Evolutionary conservation across 2,888 invertebrate species (phyloP), one percentile per base, ranked within the genome.

Genomic region (Lissocephala sabroskyi): DNA sequence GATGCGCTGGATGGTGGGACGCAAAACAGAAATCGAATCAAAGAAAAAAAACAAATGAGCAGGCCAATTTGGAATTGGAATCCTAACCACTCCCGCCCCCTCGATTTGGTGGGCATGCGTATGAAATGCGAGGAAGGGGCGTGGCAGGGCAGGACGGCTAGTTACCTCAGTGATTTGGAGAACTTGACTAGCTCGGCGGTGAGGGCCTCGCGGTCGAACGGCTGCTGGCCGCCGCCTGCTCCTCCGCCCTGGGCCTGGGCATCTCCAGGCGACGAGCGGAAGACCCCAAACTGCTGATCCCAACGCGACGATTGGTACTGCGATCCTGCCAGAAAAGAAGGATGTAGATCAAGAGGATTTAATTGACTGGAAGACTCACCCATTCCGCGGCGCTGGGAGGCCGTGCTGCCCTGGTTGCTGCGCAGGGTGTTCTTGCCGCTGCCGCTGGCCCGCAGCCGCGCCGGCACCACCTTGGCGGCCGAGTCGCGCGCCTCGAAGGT

Each of bases 401-500:
- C 74, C 3, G 80, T 71, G 45, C 82, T 82, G 19, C 84, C 82
- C 16, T 80, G 81, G 61, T 83, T 84, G 40, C 81, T 84, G 18
- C 80, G 67, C 11, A 79, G 61, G 4, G 75, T 62, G 19, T 67
- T 70, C 49, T 81, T 81, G 47, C 61, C 81, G 53, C 76, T 68
- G 81, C 68, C 87, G 17, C 79, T 79, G 3, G 84, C 79, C 64
- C 88, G 88, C 51, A 89, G 86, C 16, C 91, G 88, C 26, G 94
- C 94, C 1, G 95, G 95, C 11, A 95, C 94, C 44, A 97, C 94
- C 83, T 93, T 93, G 1, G 96, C 95, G 0, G 97, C 95, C 55
- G 95, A 95, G 85, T 98, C 98, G 2, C 97, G 89, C 0, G 96
- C 96, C 82, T 98, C 98, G 81, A 98, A 96, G n/a, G 97, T 98